Evolutionary conservation across 2,113 vertebrate species (phyloP).

Genomic region (Gymnobelideus leadbeateri): DNA sequence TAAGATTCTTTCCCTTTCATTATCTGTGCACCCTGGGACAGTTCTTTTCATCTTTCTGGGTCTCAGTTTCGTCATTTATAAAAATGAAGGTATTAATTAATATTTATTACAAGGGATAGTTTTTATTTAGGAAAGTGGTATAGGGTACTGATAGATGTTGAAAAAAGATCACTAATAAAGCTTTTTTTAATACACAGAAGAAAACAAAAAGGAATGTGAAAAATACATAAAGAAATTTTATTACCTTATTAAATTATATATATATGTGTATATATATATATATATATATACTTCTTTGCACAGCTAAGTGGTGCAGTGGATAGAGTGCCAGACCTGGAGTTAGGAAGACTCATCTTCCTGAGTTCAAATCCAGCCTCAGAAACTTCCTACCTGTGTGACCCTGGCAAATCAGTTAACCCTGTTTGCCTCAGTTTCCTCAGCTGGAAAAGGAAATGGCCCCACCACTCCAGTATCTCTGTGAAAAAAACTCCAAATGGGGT

Average conservation of each 20-base stretch:
- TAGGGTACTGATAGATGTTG: rapidly evolving
- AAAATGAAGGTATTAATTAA: constrained; percentile 22
- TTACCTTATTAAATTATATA: not conserved
- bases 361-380: not conserved
- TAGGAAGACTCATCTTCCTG: not conserved
- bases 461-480: not conserved
- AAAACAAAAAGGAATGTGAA: not conserved
- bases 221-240: not conserved
- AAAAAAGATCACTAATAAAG: not conserved
- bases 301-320: not conserved
- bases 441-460: not conserved
- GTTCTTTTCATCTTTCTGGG: not conserved
- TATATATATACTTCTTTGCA: not conserved
- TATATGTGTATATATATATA: too few relatives aligned
- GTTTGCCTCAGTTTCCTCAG: not conserved
- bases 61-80: not conserved
- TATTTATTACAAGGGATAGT: not conserved
- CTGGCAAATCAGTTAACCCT: not conserved
- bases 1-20: not conserved
- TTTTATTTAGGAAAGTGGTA: not conserved
- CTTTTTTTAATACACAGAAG: not conserved
- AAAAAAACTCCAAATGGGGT: not conserved
- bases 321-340: not conserved
- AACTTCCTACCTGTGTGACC: too few relatives aligned
- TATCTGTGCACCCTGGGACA: not conserved